Conservation (phyloP, 2,888 invertebrate species). For the Nasonia oneida region DNA sequence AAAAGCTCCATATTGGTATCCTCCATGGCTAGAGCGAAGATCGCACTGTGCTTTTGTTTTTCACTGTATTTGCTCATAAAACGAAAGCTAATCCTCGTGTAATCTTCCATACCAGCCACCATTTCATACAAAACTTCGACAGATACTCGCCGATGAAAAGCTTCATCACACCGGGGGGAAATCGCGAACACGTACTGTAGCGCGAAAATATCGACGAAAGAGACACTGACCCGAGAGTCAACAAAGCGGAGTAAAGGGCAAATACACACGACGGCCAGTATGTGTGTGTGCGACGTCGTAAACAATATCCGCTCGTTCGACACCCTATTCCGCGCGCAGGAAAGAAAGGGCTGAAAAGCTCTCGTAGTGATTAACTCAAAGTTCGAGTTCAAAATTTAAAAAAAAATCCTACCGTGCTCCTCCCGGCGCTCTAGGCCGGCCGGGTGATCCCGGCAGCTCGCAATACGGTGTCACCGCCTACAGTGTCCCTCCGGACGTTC, state of each 20-base stretch:
- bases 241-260: background rate
- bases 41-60: background rate
- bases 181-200: background rate
- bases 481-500: background rate
- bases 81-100: background rate
- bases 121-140: background rate
- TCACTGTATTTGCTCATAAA: background rate
- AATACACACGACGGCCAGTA: background rate
- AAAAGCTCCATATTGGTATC: background rate
- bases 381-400: background rate
- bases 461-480: conserved; percentile 1
- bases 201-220: background rate
- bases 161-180: background rate
- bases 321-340: background rate
- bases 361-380: background rate
- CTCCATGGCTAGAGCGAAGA: background rate
- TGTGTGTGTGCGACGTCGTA: background rate
- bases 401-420: conserved; percentile 37
- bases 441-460: conserved; percentile 54
- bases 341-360: background rate
- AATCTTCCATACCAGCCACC: background rate
- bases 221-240: background rate
- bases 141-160: background rate
- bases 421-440: conserved; percentile 58
- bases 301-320: conserved; percentile 2